These are phyloP conservation scores for Phengaris arion DNA, from an alignment of 2,888 invertebrate species.

Conservation along the genomic window DNA sequence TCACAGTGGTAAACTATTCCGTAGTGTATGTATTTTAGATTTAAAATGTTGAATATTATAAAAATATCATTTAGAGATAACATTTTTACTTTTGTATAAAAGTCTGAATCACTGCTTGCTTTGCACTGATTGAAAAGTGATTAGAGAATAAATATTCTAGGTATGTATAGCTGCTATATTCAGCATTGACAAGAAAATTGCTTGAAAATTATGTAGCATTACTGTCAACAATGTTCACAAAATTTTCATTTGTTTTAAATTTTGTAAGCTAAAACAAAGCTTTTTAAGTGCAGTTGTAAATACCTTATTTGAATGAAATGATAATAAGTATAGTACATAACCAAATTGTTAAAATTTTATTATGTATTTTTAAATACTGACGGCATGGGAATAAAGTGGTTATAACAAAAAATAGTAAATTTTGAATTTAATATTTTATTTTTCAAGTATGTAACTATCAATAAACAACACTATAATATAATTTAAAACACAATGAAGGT, in stretches of 20 bases:
- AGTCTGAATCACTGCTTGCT: neutral
- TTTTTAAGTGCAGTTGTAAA: no score
- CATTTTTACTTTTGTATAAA: slow-evolving; percentile 35
- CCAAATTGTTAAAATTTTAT: neutral
- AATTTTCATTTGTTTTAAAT: neutral
- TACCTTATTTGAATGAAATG: no score
- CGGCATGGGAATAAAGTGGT: neutral
- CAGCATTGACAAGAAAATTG: slow-evolving; percentile 52
- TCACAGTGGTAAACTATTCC: slow-evolving; percentile 53
- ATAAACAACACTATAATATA: slow-evolving; percentile 21
- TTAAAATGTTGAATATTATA: slow-evolving; percentile 53
- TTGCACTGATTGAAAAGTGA: neutral
- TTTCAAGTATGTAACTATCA: neutral
- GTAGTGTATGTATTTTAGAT: slow-evolving; percentile 53
- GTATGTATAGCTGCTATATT: neutral
- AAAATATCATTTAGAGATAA: slow-evolving; percentile 41
- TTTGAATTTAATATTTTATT: neutral
- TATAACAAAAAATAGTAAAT: neutral
- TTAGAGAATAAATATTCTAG: neutral
- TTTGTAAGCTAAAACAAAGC: neutral
- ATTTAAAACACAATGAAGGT: slow-evolving; percentile 24
- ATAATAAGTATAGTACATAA: no score
- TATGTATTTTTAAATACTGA: neutral
- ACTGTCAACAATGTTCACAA: slow-evolving; percentile 8
- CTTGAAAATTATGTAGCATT: slow-evolving; percentile 43